These are phyloP conservation scores for Antedon mediterranea DNA, from an alignment of 53 echinoderm and acorn worm genomes.

Conservation along the genomic window DNA sequence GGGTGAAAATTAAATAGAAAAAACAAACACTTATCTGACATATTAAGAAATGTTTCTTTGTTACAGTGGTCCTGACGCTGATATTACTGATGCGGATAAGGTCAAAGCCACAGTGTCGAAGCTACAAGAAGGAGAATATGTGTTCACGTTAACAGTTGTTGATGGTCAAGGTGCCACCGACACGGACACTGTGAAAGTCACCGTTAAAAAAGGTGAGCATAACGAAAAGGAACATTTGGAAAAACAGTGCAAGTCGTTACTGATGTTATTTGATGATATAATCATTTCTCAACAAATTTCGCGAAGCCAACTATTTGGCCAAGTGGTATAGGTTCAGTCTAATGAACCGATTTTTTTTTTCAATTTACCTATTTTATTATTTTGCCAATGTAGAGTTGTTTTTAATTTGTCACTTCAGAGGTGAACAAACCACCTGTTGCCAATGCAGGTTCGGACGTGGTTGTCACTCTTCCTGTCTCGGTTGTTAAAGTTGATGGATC, in stretches of 20 bases:
- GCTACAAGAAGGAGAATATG: slow-evolving; percentile 46
- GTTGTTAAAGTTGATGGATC: slow-evolving; percentile 62
- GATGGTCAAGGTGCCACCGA: slow-evolving; percentile 37
- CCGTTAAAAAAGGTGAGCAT: slow-evolving; percentile 64
- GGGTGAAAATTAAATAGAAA: no score
- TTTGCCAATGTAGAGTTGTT: no score
- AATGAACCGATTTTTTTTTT: no score
- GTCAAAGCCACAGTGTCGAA: slow-evolving; percentile 50
- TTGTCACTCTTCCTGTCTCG: slow-evolving; percentile 31
- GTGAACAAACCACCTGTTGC: slow-evolving; percentile 60
- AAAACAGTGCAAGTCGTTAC: no score
- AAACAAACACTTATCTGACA: neutral
- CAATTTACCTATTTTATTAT: no score
- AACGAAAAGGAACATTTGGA: no score
- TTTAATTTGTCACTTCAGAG: slow-evolving; percentile 34
- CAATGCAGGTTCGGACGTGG: slow-evolving; percentile 41
- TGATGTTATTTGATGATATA: no score
- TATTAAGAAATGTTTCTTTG: neutral
- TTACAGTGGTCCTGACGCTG: slow-evolving; percentile 48
- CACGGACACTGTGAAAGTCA: slow-evolving; percentile 44
- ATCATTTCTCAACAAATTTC: no score
- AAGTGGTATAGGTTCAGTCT: no score
- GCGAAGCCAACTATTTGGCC: no score
- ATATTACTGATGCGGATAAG: slow-evolving; percentile 30
- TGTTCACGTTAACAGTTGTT: slow-evolving; percentile 57